These are phyloP conservation scores for Micrasema minimum DNA, from an alignment of 1,140 invertebrate genomes.

Conservation along the genomic window DNA sequence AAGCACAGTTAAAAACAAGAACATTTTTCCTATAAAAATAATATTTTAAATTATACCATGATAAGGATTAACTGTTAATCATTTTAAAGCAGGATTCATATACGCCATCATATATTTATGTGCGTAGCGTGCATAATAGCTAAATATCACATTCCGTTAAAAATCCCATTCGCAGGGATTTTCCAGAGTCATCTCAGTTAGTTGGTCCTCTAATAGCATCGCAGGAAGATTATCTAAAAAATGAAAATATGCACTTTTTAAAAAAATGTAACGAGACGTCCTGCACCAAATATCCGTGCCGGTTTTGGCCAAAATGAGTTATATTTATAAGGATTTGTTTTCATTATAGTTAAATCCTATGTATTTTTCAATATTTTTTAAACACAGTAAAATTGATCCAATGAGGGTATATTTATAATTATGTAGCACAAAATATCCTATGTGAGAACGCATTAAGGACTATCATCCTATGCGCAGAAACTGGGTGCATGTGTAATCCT, in stretches of 20 bases:
- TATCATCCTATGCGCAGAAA: too few species aligned
- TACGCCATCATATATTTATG: constrained; percentile 6
- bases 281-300: too few species aligned
- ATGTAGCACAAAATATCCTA: too few species aligned
- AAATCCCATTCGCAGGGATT: constrained; percentile 65
- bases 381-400: too few species aligned
- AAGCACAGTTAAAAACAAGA: constrained; percentile 28
- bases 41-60: not conserved
- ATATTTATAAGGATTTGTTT: too few species aligned
- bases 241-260: not conserved
- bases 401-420: too few species aligned
- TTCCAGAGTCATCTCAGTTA: constrained; percentile 64
- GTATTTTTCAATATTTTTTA: too few species aligned
- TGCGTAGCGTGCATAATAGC: constrained; percentile 25
- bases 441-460: too few species aligned
- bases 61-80: constrained; percentile 29
- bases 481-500: too few species aligned
- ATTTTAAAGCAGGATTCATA: constrained; percentile 28
- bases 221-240: constrained; percentile 64
- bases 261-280: too few species aligned
- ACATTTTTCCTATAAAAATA: constrained; percentile 24
- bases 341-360: too few species aligned
- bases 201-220: constrained; percentile 61
- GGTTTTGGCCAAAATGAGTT: too few species aligned
- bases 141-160: constrained; percentile 54